Conservation (phyloP, 1,140 invertebrate genomes). For the Drosophila elegans region DNA sequence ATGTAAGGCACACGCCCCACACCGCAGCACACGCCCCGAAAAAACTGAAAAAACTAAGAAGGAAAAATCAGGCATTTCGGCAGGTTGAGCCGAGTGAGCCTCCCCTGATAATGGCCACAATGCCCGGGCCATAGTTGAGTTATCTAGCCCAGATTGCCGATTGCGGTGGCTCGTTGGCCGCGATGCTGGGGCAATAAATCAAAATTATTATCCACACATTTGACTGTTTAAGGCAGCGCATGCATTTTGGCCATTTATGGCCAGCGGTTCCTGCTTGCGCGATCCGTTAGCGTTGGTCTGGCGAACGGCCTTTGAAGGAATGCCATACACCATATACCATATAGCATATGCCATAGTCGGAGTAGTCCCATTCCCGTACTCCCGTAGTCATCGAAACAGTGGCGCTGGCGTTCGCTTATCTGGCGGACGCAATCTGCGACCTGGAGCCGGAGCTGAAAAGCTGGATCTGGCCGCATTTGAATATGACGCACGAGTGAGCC, state of each 20-base stretch:
- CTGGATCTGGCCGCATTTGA: conserved; percentile 63
- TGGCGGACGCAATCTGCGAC: conserved; percentile 68
- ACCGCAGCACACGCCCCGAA: conserved; percentile 65
- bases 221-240: conserved; percentile 74
- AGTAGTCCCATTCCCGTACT: conserved; percentile 11
- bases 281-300: conserved; percentile 52
- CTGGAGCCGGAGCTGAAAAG: conserved; percentile 48
- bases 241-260: conserved; percentile 74
- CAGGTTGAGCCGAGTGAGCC: conserved; percentile 42
- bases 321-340: conserved; percentile 47
- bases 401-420: conserved; percentile 74
- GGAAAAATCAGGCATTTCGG: neutral
- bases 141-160: conserved; percentile 71
- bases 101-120: conserved; percentile 59
- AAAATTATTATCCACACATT: conserved; percentile 82
- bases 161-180: conserved; percentile 35
- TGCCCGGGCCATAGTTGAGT: conserved; percentile 46
- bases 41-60: neutral
- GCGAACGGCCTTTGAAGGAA: conserved; percentile 78
- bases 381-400: conserved; percentile 56
- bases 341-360: conserved; percentile 1
- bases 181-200: conserved; percentile 69
- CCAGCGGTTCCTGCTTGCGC: conserved; percentile 61
- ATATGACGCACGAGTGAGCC: conserved; percentile 77
- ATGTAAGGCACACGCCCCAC: conserved; percentile 76